Base-by-base conservation (phyloP, 2,888 invertebrate species). In the Polymixis lichenea region DNA sequence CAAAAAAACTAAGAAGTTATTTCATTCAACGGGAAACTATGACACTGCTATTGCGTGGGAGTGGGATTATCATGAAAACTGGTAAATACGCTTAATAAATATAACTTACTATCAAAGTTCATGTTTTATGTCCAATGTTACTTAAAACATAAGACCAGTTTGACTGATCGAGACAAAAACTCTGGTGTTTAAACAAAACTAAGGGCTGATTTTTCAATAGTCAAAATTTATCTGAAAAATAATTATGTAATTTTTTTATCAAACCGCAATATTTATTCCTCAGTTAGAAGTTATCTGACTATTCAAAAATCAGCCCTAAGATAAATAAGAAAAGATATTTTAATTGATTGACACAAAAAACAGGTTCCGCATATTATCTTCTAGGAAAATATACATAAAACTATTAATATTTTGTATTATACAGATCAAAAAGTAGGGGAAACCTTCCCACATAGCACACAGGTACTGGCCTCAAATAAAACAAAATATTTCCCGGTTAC, bases 381-480 rank as follows among this genome's bases (percentile, higher is more conserved):
- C 15, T 58, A 64, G 1, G 15, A 80, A 60, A 74, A 32, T 61
- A 66, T 43, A 1, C n/a, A 38, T 38, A 60, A 53, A 8, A 56
- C 28, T 64, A 56, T 58, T 49, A 55, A n/a, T 51, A 51, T 43
- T 55, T 49, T 62, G 2, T 64, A 56, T 56, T 32, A 22, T 64
- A 51, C 51, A 81, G 51, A 58, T 58, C n/a, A 56, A 75, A 56
- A 55, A 46, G 43, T 81, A 43, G 25, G 62, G 25, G 15, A 53
- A 28, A 25, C 56, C 17, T 55, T 60, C 38, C 58, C 25, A 43
- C 32, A 61, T 74, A 84, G 81, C 81, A 84, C 68, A 56, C 64
- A 78, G 56, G 61, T 83, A 79, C 79, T 80, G 80, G 80, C 80
- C 72, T 67, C 61, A 83, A n/a, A 53, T n/a, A 56, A 58, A 58